phyloP scores from a whole-genome alignment of 92 coral and sea anemone genomes.

The Siderastrea siderea region DNA sequence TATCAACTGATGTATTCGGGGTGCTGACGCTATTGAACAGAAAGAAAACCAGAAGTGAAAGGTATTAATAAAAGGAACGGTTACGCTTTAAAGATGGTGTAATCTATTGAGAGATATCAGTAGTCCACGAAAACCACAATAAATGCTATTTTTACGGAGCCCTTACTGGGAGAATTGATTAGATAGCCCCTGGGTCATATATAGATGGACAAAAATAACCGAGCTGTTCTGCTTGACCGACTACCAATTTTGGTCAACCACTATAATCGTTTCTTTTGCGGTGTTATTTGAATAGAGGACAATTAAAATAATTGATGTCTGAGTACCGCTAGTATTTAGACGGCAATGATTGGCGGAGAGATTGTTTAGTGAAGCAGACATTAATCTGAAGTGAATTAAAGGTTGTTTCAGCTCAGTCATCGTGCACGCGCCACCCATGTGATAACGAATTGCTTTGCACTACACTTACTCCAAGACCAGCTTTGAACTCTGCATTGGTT shows the following conservation, averaged over 20 bases:
- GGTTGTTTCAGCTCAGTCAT: constrained; percentile 5
- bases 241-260: constrained; percentile 20
- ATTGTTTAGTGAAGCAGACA: background rate
- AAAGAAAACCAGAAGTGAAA: background rate
- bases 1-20: background rate
- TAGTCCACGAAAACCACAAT: constrained; percentile 1
- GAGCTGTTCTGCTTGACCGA: background rate
- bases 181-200: constrained; percentile 18
- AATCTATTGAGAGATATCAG: constrained; percentile 26
- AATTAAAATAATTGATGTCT: constrained; percentile 24
- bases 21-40: background rate
- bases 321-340: constrained; percentile 8
- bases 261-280: background rate
- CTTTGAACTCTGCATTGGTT: background rate
- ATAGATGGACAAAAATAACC: background rate
- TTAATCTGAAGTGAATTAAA: constrained; percentile 17
- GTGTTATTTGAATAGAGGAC: constrained; percentile 17
- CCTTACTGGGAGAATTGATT: constrained; percentile 34
- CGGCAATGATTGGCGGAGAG: constrained; percentile 18
- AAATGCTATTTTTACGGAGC: constrained; percentile 22
- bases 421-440: constrained; percentile 34
- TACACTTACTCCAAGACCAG: too few relatives aligned
- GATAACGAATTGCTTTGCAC: background rate
- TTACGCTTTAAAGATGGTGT: background rate
- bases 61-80: too few relatives aligned